Base-by-base conservation (phyloP, 2,888 invertebrate genomes). In the Crossocerus cetratus region DNA sequence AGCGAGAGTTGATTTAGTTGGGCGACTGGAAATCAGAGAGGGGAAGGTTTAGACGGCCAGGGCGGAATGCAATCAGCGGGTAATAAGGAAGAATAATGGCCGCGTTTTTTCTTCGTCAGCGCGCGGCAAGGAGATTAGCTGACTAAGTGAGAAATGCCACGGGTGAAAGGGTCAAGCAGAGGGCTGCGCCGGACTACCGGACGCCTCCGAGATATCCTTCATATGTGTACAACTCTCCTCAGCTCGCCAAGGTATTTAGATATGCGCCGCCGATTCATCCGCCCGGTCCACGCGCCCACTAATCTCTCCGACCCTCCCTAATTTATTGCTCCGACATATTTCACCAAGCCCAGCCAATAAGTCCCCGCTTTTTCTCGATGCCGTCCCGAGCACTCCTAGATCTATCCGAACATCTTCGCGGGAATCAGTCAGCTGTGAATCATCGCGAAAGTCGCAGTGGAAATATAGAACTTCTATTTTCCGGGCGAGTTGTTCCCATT, bases 81-180 rank as follows among this genome's bases (percentile, higher is more conserved):
- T 77, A 81, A 85, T 82, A 81, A 84, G 74, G 77, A 84, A 85
- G 84, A 87, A 80, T 86, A 86, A 87, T 87, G 79, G 65, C 67
- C 71, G 74, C 81, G 84, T 77, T 80, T 85, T 87, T 84, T 79
- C 69, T 77, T 77, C 65, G 69, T 61, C 69, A 69, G 70, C 78
- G 65, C 62, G 76, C 65, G 62, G 61, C 69, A 72, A 75, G 79
- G 73, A 80, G 83, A 83, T 80, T 82, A 85, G 83, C 84, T 83
- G 87, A 87, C 87, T 83, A 84, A 83, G 72, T 87, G 87, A 87
- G 81, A 86, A 86, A 87, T 87, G 83, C 32, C 61, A 21, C 54
- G 70, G 69, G 76, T 71, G 74, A 73, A 77, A 68, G 62, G 85
- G 83, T 84, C 84, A 83, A 84, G 75, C 80, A 32, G 2, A 3